A percentile compares a stretch with the other conserved stretches of the same genome.
Conservation (phyloP, 2,888 invertebrate genomes). For the Athripsodes cinereus region DNA sequence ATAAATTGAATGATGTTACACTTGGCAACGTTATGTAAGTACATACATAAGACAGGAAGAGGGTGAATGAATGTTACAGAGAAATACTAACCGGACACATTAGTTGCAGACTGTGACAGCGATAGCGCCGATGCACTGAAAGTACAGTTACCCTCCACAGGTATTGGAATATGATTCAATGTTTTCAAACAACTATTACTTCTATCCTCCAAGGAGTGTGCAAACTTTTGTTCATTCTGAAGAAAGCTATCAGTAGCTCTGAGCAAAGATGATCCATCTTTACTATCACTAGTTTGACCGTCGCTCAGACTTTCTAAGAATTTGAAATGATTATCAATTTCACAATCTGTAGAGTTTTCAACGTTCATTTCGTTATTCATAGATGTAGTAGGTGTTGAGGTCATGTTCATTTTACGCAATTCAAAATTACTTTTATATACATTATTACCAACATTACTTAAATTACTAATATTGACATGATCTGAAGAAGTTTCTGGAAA, state of each 20-base stretch:
- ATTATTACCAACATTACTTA: too few species aligned
- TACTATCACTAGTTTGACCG: constrained; percentile 4
- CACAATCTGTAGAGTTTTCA: constrained; percentile 13
- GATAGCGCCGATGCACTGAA: too few species aligned
- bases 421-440: constrained; percentile 4
- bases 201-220: constrained; percentile 2
- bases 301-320: constrained; percentile 24
- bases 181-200: too few species aligned
- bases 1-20: not conserved
- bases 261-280: not conserved
- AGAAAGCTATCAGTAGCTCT: constrained; percentile 8
- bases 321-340: constrained; percentile 27
- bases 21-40: too few species aligned
- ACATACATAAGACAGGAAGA: too few species aligned
- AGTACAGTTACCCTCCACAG: too few species aligned
- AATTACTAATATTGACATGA: too few species aligned
- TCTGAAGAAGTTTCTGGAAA: too few species aligned
- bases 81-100: too few species aligned
- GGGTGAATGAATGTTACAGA: not conserved
- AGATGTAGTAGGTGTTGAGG: constrained; percentile 14
- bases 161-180: too few species aligned
- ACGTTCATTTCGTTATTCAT: not conserved
- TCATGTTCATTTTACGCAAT: constrained; percentile 5
- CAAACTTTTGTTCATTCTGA: constrained; percentile 12
- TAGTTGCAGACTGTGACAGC: too few species aligned